Base-by-base conservation (phyloP, 2,113 vertebrate genomes). In the Ophthalmolycus amberensis region DNA sequence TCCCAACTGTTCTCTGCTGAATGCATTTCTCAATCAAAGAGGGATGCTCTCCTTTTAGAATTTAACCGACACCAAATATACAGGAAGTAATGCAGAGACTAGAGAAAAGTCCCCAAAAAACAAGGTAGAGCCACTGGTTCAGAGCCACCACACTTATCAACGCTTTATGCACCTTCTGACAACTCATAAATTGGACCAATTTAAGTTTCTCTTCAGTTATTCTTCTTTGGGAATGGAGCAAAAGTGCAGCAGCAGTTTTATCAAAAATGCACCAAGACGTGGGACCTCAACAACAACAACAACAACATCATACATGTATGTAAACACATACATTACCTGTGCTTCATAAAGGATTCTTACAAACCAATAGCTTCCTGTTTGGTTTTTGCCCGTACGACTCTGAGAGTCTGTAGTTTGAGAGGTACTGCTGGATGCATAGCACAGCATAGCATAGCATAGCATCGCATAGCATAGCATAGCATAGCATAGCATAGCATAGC, bases 351-450 rank as follows among this genome's bases (percentile, higher is more conserved):
- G 67, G 62, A 50, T 67, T 71, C 65, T 76, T 22, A 5, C 64
- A 81, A 56, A 82, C 76, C 46, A 64, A 56, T 38, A 85, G 84
- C 86, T 85, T 84, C 71, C 80, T 37, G 70, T 84, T 88, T 85
- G 85, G 76, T 85, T 85, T 38, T 74, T 71, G 63, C 69, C 77
- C 34, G 3, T 81, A 71, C 10, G n/a, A 79, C 82, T 80, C 78
- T 1, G 29, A 29, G 66, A 77, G 72, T 1, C 59, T 42, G 58
- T 58, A 42, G 67, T 72, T 64, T 72, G 63, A 50, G 88, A 89
- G 89, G 79, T 87, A 70, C 82, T 71, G 75, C 80, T 85, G 56
- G 52, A 69, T 91, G 88, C 90, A 88, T 80, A 88, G 90, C 58
- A 27, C 48, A 85, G 91, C 88, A 15, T 18, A 48, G 46, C 44